A percentile compares a stretch with the other conserved stretches of the same genome.
Conservation (phyloP, 30 jellyfish, hydroid and myxozoan genomes). For the Cassiopea xamachana region DNA sequence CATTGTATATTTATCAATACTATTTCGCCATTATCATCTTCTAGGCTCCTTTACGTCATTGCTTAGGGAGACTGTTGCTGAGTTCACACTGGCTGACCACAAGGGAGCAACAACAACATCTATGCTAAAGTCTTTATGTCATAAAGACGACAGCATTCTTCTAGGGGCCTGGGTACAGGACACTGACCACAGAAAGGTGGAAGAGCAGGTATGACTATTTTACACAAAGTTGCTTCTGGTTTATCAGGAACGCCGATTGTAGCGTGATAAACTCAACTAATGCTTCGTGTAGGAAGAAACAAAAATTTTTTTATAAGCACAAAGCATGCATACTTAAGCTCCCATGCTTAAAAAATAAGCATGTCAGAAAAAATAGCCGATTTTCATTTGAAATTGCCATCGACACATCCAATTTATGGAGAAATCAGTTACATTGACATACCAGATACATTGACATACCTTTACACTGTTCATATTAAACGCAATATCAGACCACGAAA, state of each 20-base stretch:
- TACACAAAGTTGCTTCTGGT: too few species aligned
- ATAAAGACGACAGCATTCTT: conserved; percentile 95
- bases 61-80: conserved; percentile 89
- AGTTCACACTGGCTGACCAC: conserved; percentile 96
- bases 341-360: too few species aligned
- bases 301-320: too few species aligned
- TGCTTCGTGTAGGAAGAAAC: too few species aligned
- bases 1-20: not conserved
- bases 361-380: not conserved
- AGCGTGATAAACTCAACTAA: too few species aligned
- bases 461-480: too few species aligned
- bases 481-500: too few species aligned
- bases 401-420: too few species aligned
- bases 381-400: not conserved
- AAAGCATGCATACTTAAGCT: too few species aligned
- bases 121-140: conserved; percentile 91
- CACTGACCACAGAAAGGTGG: conserved; percentile 94
- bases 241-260: too few species aligned
- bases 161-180: conserved; percentile 99
- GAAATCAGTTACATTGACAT: too few species aligned
- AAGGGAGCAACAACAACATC: conserved; percentile 96
- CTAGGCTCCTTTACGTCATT: conserved; percentile 86
- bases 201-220: conserved; percentile 83
- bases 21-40: not conserved
- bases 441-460: too few species aligned